Base-by-base conservation (phyloP, 2,113 vertebrate genomes). In the Chaenocephalus aceratus region DNA sequence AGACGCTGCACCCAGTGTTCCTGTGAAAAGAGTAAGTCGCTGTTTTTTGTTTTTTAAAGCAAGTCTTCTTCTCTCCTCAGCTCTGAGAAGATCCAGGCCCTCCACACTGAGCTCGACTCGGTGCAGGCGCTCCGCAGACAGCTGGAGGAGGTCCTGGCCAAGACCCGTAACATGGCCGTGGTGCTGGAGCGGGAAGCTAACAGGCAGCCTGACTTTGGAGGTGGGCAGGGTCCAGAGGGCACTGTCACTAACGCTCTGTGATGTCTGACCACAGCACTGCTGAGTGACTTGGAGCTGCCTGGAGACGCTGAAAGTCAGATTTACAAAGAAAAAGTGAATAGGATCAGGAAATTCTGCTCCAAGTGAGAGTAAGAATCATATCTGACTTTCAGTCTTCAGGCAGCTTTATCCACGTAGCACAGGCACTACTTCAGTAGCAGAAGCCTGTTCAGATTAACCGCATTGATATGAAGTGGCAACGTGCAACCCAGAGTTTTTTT, bases 131-230 rank as follows among this genome's bases (percentile, higher is more conserved):
- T 99, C 16, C 96, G 96, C 1, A 87, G 86, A 51, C 97, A 97
- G 83, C 95, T 99, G 68, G 98, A 98, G 93, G 96, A 98, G 88
- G 94, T 97, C 81, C 96, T 99, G 41, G 89, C 90, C 89, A 96
- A 94, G 95, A 97, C 96, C 88, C 89, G 96, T 83, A 96, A 95
- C 91, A 94, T 90, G 86, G 95, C 97, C 87, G 93, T 94, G 91
- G 90, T 92, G 80, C 93, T 97, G 95, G 97, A 98, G 83, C 94
- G 92, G 16, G 93, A 93, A 21, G 81, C 87, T 85, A 95, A 94
- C 93, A 93, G 71, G n/a, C 95, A 95, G 89, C 77, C 91, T 72
- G 93, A 94, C 61, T 94, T 92, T 96, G 97, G 97, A 99, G 98
- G 98, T 99, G 97, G 93, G 96, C 93, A 91, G 92, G 92, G 95